These are phyloP conservation scores for Acromyrmex echinatior DNA, from an alignment of 1,140 invertebrate species.

Conservation along the genomic window DNA sequence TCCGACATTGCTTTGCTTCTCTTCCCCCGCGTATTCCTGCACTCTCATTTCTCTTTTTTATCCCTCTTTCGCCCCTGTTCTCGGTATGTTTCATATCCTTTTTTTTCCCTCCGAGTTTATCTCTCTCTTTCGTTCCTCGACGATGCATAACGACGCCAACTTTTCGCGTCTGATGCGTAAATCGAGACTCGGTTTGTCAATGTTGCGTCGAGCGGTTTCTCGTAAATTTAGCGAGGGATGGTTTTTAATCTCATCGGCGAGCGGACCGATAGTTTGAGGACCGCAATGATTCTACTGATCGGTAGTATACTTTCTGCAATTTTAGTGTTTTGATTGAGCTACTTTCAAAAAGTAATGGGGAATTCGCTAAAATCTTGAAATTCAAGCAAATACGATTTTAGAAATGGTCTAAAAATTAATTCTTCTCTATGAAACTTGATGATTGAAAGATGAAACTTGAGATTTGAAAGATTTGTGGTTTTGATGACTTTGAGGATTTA, in stretches of 20 bases:
- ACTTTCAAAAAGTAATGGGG: not conserved
- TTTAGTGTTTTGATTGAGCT: not conserved
- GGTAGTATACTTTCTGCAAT: not conserved
- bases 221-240: not conserved
- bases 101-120: not conserved
- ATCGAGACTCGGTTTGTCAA: constrained; percentile 29
- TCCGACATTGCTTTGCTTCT: constrained; percentile 47
- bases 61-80: constrained; percentile 20
- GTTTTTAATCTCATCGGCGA: constrained; percentile 10
- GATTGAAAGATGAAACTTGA: not conserved
- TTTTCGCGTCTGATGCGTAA: constrained; percentile 33
- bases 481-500: not conserved
- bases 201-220: constrained; percentile 1
- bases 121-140: constrained; percentile 47
- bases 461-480: not conserved
- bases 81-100: constrained; percentile 35
- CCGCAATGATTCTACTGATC: not conserved
- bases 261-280: not conserved
- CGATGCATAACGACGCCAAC: constrained; percentile 31
- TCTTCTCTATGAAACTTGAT: not conserved
- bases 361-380: not conserved
- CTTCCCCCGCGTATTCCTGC: not conserved
- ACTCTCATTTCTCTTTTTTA: not conserved
- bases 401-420: not conserved
- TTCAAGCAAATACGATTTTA: not conserved